A percentile compares a stretch with the other conserved stretches of the same genome.
These are phyloP conservation scores for Zaprionus nigranus DNA, from an alignment of 1,140 invertebrate genomes.

Conservation along the genomic window DNA sequence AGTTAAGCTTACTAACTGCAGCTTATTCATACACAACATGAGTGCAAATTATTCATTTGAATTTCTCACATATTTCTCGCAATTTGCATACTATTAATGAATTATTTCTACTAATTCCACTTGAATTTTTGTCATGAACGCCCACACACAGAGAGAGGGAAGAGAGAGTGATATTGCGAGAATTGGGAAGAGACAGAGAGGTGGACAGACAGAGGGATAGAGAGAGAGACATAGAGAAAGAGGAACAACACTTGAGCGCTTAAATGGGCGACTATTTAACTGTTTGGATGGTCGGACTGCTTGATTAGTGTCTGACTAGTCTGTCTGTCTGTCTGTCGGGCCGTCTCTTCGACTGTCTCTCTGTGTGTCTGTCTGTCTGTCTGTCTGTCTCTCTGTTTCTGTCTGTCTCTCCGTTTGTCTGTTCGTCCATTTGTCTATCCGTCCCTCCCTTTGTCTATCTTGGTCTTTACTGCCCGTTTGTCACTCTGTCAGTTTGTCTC, in stretches of 20 bases:
- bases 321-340: too few relatives aligned
- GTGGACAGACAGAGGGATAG: not conserved
- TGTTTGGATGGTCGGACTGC: not conserved
- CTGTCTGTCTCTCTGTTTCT: too few relatives aligned
- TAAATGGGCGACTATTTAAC: slow-evolving; percentile 26
- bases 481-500: not conserved
- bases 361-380: too few relatives aligned
- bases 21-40: not conserved
- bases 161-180: not conserved
- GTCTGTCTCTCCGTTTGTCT: too few relatives aligned
- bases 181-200: not conserved
- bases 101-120: slow-evolving; percentile 19
- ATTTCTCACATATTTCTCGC: slow-evolving; percentile 8
- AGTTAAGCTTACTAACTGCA: not conserved
- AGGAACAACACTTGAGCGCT: slow-evolving; percentile 3
- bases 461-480: not conserved
- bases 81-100: not conserved
- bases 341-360: too few relatives aligned
- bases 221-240: not conserved
- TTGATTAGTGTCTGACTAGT: too few relatives aligned
- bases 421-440: too few relatives aligned
- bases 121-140: not conserved
- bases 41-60: slow-evolving; percentile 3
- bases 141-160: not conserved
- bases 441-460: too few relatives aligned